Percentiles rank a stretch among this genome's conserved stretches.
Conservation (phyloP, 2,113 vertebrate species). For the Parotia lawesii region DNA sequence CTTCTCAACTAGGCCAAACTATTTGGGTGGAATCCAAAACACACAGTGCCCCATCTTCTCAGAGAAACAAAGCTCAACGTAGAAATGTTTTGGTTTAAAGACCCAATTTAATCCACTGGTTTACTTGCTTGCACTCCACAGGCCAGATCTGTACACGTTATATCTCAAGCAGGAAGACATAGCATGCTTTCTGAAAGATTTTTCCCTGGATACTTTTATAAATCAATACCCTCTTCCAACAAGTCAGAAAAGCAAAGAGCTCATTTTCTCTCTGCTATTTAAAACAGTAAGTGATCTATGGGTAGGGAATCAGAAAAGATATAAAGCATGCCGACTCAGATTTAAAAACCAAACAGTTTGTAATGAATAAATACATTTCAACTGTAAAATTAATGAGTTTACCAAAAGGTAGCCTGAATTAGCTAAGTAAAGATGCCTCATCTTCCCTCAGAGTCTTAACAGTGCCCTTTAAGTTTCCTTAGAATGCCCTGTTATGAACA, state of each 20-base stretch:
- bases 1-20: background rate
- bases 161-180: background rate
- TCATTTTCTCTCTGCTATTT: background rate
- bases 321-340: background rate
- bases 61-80: background rate
- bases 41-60: background rate
- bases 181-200: background rate
- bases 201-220: background rate
- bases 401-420: background rate
- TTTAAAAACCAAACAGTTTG: background rate
- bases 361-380: background rate
- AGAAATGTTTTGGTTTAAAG: background rate
- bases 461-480: background rate
- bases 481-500: accelerated
- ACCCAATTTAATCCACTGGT: background rate
- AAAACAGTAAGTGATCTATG: background rate
- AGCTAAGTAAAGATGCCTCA: background rate
- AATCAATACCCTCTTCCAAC: background rate
- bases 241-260: background rate
- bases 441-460: background rate
- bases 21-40: background rate
- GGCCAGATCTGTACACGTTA: background rate
- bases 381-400: background rate
- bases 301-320: background rate
- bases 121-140: background rate